A percentile compares a stretch with the other conserved stretches of the same genome.
phyloP scores from a whole-genome alignment of 2,113 vertebrate genomes.

The Camelus bactrianus region DNA sequence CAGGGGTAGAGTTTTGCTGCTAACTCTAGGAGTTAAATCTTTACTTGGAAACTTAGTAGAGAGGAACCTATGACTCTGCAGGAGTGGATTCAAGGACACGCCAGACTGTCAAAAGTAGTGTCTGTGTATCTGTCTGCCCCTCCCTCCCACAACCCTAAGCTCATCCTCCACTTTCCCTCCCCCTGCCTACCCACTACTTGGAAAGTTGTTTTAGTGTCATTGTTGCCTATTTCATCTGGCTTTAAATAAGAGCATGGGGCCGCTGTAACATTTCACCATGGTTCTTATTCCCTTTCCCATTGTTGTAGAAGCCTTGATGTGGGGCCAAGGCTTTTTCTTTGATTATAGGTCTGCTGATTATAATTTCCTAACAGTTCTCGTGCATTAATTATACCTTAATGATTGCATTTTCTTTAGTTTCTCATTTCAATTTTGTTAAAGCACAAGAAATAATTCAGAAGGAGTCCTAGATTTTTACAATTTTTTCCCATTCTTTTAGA shows the following conservation, averaged over 20 bases:
- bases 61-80: background rate
- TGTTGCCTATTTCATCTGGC: background rate
- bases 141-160: background rate
- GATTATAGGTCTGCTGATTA: slow-evolving; percentile 62
- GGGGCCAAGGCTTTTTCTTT: slow-evolving; percentile 57
- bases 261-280: background rate
- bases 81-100: background rate
- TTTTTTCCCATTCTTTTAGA: slow-evolving; percentile 34
- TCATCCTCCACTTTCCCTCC: background rate
- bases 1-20: background rate
- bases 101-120: background rate
- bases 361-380: slow-evolving; percentile 66
- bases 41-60: slow-evolving; percentile 17
- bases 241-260: slow-evolving; percentile 7
- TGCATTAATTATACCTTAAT: slow-evolving; percentile 67
- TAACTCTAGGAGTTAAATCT: background rate
- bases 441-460: background rate
- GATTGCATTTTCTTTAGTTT: slow-evolving; percentile 58
- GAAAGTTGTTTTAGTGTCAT: background rate
- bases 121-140: background rate
- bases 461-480: background rate
- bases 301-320: slow-evolving; percentile 15
- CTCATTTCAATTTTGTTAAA: slow-evolving; percentile 38
- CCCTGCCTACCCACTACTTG: background rate
- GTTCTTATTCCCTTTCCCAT: background rate